A percentile compares a stretch with the other conserved stretches of the same genome.
These are phyloP conservation scores for Platorchestia sp. DNA, from an alignment of 1,140 invertebrate species.

Conservation along the genomic window DNA sequence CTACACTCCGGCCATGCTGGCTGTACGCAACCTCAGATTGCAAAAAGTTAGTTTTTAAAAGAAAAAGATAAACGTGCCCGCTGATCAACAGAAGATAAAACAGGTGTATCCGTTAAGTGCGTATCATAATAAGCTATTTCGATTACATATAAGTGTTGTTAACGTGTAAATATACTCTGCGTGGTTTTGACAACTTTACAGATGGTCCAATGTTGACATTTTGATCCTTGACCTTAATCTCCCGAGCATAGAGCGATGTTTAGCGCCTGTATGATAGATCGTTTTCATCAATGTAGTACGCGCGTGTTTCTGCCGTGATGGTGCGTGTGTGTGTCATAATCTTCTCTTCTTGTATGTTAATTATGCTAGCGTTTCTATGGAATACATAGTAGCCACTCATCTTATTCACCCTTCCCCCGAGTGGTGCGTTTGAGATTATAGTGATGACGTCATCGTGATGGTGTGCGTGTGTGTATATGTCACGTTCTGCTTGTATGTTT, in stretches of 20 bases:
- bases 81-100: neutral
- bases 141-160: neutral
- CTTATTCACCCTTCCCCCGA: too few species aligned
- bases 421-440: too few species aligned
- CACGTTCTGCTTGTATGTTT: neutral
- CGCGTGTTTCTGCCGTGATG: neutral
- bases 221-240: neutral
- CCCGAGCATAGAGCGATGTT: neutral
- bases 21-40: too few species aligned
- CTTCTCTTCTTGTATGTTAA: too few species aligned
- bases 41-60: too few species aligned
- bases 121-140: neutral
- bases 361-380: too few species aligned
- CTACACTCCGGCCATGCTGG: too few species aligned
- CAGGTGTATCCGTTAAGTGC: neutral
- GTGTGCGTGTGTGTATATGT: neutral
- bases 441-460: too few species aligned
- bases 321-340: too few species aligned
- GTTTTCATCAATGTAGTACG: neutral
- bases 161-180: neutral
- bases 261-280: neutral
- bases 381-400: too few species aligned
- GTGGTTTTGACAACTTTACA: neutral
- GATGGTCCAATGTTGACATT: neutral
- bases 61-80: too few species aligned